phyloP scores from a whole-genome alignment of 2,113 vertebrate species.

The Eulacestoma nigropectus region DNA sequence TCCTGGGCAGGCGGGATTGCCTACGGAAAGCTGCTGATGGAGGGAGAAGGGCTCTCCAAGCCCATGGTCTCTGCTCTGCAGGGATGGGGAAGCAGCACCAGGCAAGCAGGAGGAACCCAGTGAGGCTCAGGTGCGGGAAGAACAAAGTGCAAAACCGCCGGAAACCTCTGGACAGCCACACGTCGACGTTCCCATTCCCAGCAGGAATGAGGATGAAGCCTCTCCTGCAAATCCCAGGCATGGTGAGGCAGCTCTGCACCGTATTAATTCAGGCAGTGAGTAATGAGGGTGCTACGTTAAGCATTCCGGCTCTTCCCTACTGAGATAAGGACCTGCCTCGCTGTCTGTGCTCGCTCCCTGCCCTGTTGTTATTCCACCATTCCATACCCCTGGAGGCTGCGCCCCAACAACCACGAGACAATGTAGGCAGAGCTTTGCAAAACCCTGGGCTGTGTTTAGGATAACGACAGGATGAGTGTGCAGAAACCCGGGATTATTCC shows the following conservation, averaged over 20 bases:
- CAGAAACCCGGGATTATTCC: not conserved
- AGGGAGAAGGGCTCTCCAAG: not conserved
- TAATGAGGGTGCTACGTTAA: rapidly evolving
- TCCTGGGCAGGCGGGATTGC: not conserved
- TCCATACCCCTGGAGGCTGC: rapidly evolving
- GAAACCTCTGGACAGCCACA: not conserved
- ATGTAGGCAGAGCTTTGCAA: not conserved
- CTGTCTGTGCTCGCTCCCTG: not conserved
- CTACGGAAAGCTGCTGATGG: not conserved
- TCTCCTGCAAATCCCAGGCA: not conserved
- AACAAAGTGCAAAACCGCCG: not conserved
- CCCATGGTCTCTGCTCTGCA: rapidly evolving
- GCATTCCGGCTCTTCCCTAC: not conserved
- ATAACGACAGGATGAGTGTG: not conserved
- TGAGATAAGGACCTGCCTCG: not conserved
- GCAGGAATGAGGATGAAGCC: not conserved
- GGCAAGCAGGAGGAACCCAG: not conserved
- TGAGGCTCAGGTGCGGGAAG: not conserved
- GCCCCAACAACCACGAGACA: not conserved
- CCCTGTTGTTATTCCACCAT: not conserved
- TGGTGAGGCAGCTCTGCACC: rapidly evolving
- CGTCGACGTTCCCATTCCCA: rapidly evolving
- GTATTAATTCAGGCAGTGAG: not conserved
- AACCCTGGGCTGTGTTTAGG: not conserved
- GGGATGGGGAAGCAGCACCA: not conserved